These are phyloP conservation scores for Strix aluco DNA, from an alignment of 2,113 vertebrate genomes.

Conservation along the genomic window DNA sequence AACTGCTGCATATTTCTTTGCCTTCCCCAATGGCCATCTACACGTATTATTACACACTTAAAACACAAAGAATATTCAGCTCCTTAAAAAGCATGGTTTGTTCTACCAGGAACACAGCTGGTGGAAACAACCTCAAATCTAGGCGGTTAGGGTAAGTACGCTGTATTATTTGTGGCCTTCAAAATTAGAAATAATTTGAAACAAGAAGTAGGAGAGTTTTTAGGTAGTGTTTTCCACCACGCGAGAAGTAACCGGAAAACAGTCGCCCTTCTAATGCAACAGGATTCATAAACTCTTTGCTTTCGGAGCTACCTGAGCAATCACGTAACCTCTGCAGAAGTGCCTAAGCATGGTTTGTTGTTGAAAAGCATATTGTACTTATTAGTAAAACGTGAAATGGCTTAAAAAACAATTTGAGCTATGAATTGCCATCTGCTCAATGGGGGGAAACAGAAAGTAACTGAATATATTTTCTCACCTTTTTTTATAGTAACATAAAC, in stretches of 20 bases:
- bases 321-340: slow-evolving; percentile 51
- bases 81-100: slow-evolving; percentile 58
- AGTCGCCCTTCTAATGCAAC: slow-evolving; percentile 1
- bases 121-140: slow-evolving; percentile 43
- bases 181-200: slow-evolving; percentile 53
- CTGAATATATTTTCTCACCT: slow-evolving; percentile 80
- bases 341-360: slow-evolving; percentile 59
- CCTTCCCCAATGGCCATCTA: slow-evolving; percentile 57
- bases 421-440: slow-evolving; percentile 78
- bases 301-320: slow-evolving; percentile 64
- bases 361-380: slow-evolving; percentile 79
- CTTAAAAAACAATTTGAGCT: slow-evolving; percentile 78
- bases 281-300: slow-evolving; percentile 48
- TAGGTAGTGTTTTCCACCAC: slow-evolving; percentile 23
- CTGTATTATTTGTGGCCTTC: slow-evolving; percentile 1
- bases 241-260: slow-evolving; percentile 31
- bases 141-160: background rate
- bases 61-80: slow-evolving; percentile 64
- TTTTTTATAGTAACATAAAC: slow-evolving; percentile 79
- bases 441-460: slow-evolving; percentile 73
- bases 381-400: slow-evolving; percentile 80
- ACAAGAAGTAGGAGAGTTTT: slow-evolving; percentile 24
- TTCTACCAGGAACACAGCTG: slow-evolving; percentile 35
- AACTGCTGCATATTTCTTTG: slow-evolving; percentile 60
- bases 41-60: background rate